phyloP scores from a whole-genome alignment of 2,888 invertebrate species.

The Eledona agricola region DNA sequence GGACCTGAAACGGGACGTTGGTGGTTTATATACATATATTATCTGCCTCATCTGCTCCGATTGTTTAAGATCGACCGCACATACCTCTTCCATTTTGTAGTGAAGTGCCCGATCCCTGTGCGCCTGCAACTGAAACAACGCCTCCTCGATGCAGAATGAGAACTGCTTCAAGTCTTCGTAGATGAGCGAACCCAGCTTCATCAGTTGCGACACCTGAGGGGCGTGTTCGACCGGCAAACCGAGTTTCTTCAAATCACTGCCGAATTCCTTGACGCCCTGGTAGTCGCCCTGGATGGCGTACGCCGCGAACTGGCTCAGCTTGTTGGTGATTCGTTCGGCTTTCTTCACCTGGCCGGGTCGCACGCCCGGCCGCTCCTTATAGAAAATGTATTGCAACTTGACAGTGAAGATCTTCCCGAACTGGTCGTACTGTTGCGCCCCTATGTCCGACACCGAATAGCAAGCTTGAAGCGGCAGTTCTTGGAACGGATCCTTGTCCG shows the following conservation, averaged over 20 bases:
- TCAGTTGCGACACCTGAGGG: conserved; percentile 93
- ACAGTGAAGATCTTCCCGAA: conserved; percentile 99
- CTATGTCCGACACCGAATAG: conserved; percentile 94
- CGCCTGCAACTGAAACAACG: conserved; percentile 84
- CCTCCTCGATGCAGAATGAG: conserved; percentile 90
- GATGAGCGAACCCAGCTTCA: conserved; percentile 91
- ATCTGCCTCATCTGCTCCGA: no score
- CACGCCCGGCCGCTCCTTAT: conserved; percentile 97
- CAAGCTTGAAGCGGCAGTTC: conserved; percentile 94
- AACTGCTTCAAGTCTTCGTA: conserved; percentile 93
- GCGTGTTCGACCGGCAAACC: conserved; percentile 97
- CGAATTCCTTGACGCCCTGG: conserved; percentile 92
- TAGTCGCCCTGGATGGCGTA: conserved; percentile 94
- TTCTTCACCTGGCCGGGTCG: conserved; percentile 94
- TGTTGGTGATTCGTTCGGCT: conserved; percentile 90
- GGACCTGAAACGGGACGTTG: no score
- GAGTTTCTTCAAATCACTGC: conserved; percentile 90
- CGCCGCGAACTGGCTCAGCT: conserved; percentile 91
- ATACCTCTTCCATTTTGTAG: conserved; percentile 97
- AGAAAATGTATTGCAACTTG: conserved; percentile 95
- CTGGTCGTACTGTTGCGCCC: conserved; percentile 97
- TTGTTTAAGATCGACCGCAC: no score
- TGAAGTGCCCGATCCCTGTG: conserved; percentile 88
- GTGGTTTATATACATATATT: no score
- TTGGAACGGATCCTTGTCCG: conserved; percentile 92